Evolutionary conservation across 2,888 invertebrate species (phyloP).

Genomic region (Sphinx pinastri): DNA sequence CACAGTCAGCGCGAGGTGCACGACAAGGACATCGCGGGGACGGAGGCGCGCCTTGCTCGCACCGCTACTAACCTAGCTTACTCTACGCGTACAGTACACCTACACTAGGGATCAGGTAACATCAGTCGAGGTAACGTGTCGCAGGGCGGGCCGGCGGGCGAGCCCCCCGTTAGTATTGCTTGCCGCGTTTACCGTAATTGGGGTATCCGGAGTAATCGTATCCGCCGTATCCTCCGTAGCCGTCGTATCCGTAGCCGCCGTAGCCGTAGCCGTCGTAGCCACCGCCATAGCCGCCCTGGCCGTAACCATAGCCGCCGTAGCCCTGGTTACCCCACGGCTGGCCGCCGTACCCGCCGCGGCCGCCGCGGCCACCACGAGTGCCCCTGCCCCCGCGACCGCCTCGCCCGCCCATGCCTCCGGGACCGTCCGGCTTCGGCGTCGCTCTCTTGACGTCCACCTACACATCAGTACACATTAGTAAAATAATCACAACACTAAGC

Average conservation of each 20-base stretch:
- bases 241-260: constrained; percentile 89
- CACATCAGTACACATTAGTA: constrained; percentile 25
- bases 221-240: constrained; percentile 91
- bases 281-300: constrained; percentile 88
- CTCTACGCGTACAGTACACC: constrained; percentile 77
- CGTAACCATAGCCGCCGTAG: constrained; percentile 88
- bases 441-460: constrained; percentile 97
- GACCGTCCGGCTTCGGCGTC: constrained; percentile 93
- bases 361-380: constrained; percentile 88
- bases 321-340: constrained; percentile 87
- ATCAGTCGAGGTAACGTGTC: constrained; percentile 84
- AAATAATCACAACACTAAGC: constrained; percentile 8
- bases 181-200: constrained; percentile 90
- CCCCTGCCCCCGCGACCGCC: constrained; percentile 87
- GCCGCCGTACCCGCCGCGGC: constrained; percentile 87
- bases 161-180: constrained; percentile 76
- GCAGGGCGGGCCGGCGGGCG: constrained; percentile 75
- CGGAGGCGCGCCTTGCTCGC: constrained; percentile 74
- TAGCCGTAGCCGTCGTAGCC: constrained; percentile 90
- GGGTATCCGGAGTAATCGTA: constrained; percentile 92
- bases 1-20: constrained; percentile 72
- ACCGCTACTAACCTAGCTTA: constrained; percentile 71
- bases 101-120: constrained; percentile 80
- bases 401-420: constrained; percentile 87
- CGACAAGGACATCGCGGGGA: constrained; percentile 65